Evolutionary conservation across 2,888 invertebrate genomes (phyloP), one percentile per base, ranked within the genome.

Genomic region (Mesoligia furuncula): DNA sequence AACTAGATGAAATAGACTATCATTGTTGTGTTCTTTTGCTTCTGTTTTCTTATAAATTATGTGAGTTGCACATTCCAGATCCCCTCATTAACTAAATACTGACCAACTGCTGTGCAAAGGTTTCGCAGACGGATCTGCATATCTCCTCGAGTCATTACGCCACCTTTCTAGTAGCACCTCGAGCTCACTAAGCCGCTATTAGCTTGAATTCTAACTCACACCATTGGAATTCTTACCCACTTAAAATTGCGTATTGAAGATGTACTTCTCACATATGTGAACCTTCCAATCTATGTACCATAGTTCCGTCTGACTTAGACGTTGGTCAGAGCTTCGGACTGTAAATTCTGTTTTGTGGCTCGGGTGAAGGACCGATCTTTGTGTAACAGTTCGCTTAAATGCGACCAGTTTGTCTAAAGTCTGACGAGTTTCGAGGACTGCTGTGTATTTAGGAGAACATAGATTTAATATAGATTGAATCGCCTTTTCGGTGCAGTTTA

Each of bases 301-400:
- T n/a, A n/a, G n/a, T n/a, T n/a, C 31, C 20, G 20, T 68, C 72
- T 11, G 69, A 78, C 84, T 81, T 84, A 81, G 81, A 75, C 70
- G 65, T 75, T 87, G 85, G 85, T 84, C 85, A 73, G 66, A 72
- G 77, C 64, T 84, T 73, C 57, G 64, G 66, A 83, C 77, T 64
- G 75, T 24, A 68, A 70, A 79, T 75, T 79, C 79, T 82, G 85
- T 85, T 79, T 85, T 75, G 85, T 79, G 72, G 79, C 77, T 65
- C 75, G 24, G 84, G 65, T 70, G 67, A 75, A 70, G 74, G 62
- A 73, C 61, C 51, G 61, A 75, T 86, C 83, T 82, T 87, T 87
- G 87, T 79, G 68, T 72, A 57, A 62, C 48, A 78, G 65, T 85
- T 69, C 57, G 76, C 73, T 81, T 79, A 75, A 79, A 85, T 75